A percentile compares a stretch with the other conserved stretches of the same genome.
Evolutionary conservation across 2,113 vertebrate genomes (phyloP).

Genomic region (Rhinogobius similis): DNA sequence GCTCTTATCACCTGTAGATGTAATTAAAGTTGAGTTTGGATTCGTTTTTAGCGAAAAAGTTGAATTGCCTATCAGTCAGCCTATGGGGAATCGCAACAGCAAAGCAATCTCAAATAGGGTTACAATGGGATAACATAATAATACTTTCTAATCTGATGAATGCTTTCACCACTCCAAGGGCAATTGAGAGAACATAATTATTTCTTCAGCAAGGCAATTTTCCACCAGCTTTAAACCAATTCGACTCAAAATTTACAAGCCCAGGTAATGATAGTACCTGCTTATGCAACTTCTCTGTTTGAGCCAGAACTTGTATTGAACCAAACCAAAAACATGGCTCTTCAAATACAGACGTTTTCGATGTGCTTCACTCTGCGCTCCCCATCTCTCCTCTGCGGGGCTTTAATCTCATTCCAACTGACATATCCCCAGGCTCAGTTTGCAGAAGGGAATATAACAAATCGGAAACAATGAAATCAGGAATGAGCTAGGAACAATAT

Average conservation of each 20-base stretch:
- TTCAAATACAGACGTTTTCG: slow-evolving; percentile 68
- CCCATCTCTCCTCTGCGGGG: slow-evolving; percentile 70
- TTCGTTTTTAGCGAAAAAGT: slow-evolving; percentile 15
- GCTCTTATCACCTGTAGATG: slow-evolving; percentile 1
- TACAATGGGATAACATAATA: slow-evolving; percentile 15
- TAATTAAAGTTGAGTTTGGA: slow-evolving; percentile 10
- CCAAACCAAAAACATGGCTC: slow-evolving; percentile 53
- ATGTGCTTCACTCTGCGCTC: slow-evolving; percentile 43
- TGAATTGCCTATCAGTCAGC: slow-evolving; percentile 32
- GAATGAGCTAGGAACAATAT: slow-evolving; percentile 58
- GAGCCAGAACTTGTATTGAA: slow-evolving; percentile 74
- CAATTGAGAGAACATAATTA: slow-evolving; percentile 17
- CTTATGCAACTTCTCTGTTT: slow-evolving; percentile 68
- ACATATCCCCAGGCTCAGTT: slow-evolving; percentile 67
- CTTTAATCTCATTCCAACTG: slow-evolving; percentile 80
- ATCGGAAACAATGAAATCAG: slow-evolving; percentile 70
- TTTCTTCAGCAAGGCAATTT: slow-evolving; percentile 18
- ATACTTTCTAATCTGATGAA: slow-evolving; percentile 24
- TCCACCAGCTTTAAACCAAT: slow-evolving; percentile 17
- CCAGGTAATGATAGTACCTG: slow-evolving; percentile 64
- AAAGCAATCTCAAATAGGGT: neutral
- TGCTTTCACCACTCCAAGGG: slow-evolving; percentile 1
- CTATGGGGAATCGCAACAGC: slow-evolving; percentile 15
- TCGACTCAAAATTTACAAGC: slow-evolving; percentile 36
- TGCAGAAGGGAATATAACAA: slow-evolving; percentile 38